phyloP scores from a whole-genome alignment of 2,113 vertebrate genomes.

The Cyphomyrus discorhynchus region DNA sequence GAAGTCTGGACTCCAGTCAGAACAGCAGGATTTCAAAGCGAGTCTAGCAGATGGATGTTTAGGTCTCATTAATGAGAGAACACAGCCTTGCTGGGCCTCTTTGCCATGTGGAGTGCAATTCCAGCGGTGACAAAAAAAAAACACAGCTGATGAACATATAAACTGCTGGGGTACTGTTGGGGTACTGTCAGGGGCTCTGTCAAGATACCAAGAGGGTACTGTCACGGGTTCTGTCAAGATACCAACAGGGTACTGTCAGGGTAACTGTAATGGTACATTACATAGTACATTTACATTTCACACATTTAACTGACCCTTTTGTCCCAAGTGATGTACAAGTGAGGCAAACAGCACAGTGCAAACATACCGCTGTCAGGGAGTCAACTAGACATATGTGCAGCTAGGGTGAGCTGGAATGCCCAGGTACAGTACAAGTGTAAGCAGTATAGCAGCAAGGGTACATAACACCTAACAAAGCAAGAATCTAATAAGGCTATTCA shows the following conservation, averaged over 20 bases:
- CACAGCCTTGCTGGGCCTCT: neutral
- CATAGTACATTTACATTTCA: neutral
- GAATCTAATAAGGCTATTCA: no score
- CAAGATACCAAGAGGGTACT: neutral
- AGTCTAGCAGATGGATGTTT: neutral
- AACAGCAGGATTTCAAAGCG: neutral
- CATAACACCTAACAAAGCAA: no score
- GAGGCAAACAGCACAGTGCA: no score
- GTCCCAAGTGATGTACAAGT: no score
- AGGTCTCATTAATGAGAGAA: constrained; percentile 3
- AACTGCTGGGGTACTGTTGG: neutral
- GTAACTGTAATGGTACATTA: neutral
- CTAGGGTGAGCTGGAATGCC: no score
- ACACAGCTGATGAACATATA: neutral
- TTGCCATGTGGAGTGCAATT: neutral
- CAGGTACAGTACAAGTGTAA: no score
- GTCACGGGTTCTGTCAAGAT: no score
- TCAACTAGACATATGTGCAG: no score
- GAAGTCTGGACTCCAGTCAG: neutral
- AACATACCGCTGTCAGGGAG: no score
- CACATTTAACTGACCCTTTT: no score
- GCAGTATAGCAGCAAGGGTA: no score
- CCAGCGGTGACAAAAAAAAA: neutral
- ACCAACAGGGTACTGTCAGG: no score
- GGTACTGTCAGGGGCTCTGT: neutral